These are phyloP conservation scores for Chorisops tibialis DNA, from an alignment of 2,888 invertebrate genomes.

Conservation along the genomic window DNA sequence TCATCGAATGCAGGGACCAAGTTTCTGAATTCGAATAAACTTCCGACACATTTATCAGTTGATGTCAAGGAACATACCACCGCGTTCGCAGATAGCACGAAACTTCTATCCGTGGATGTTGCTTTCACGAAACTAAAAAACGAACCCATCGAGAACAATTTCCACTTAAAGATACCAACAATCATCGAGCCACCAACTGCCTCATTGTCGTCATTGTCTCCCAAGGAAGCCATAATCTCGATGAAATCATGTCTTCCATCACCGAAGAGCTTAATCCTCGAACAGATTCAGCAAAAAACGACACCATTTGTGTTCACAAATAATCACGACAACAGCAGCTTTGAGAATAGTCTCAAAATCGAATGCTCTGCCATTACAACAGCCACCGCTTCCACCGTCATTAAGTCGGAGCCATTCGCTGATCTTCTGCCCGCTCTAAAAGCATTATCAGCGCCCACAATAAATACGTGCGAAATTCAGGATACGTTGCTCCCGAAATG, in stretches of 20 bases:
- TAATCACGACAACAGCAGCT: neutral
- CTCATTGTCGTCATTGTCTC: slow-evolving; percentile 18
- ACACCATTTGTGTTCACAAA: slow-evolving; percentile 27
- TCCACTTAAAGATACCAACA: neutral
- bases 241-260: slow-evolving; percentile 26
- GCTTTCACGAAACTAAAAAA: slow-evolving; percentile 33
- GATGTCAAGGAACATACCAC: neutral
- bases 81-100: neutral
- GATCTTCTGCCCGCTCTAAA: too few relatives aligned
- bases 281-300: slow-evolving; percentile 35
- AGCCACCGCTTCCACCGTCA: too few relatives aligned
- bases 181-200: neutral
- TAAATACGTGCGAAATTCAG: slow-evolving; percentile 43
- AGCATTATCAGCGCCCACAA: slow-evolving; percentile 42
- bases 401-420: too few relatives aligned
- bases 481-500: slow-evolving; percentile 36
- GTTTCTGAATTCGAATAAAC: slow-evolving; percentile 17
- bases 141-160: neutral
- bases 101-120: slow-evolving; percentile 42
- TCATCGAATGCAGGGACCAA: neutral
- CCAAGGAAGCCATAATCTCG: slow-evolving; percentile 26
- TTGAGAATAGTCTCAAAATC: neutral
- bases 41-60: neutral
- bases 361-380: slow-evolving; percentile 35
- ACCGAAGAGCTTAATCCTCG: slow-evolving; percentile 34